Evolutionary conservation across 2,888 invertebrate genomes (phyloP).

Genomic region (Darwinula stevensoni): DNA sequence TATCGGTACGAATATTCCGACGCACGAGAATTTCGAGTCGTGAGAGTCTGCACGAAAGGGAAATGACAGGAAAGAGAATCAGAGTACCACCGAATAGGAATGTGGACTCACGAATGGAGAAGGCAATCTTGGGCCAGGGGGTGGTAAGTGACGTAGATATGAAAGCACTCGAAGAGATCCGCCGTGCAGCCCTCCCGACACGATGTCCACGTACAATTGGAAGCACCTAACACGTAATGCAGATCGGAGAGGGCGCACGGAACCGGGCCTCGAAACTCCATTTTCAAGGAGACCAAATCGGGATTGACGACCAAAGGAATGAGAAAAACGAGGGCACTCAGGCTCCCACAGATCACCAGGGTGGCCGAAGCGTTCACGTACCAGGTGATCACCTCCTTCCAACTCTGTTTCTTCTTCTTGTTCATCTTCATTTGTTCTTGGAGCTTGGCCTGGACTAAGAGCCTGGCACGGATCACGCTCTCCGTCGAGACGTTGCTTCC

Average conservation of each 20-base stretch:
- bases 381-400: no score
- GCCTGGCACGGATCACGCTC: no score
- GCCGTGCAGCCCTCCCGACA: constrained; percentile 2
- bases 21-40: no score
- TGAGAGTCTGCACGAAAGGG: no score
- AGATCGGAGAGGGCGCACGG: not conserved
- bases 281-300: not conserved
- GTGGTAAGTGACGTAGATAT: not conserved
- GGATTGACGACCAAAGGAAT: not conserved
- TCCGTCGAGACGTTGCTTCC: no score
- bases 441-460: no score
- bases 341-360: not conserved
- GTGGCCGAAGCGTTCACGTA: not conserved
- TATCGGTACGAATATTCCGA: no score
- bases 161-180: not conserved
- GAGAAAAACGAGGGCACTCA: not conserved
- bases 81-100: no score
- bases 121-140: not conserved
- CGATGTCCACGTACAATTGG: constrained; percentile 1
- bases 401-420: no score
- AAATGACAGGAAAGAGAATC: no score
- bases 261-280: not conserved
- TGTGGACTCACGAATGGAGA: no score
- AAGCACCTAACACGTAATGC: not conserved
- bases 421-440: no score